These are phyloP conservation scores for Sarcophaga caerulescens DNA, from an alignment of 2,888 invertebrate species.

Conservation along the genomic window DNA sequence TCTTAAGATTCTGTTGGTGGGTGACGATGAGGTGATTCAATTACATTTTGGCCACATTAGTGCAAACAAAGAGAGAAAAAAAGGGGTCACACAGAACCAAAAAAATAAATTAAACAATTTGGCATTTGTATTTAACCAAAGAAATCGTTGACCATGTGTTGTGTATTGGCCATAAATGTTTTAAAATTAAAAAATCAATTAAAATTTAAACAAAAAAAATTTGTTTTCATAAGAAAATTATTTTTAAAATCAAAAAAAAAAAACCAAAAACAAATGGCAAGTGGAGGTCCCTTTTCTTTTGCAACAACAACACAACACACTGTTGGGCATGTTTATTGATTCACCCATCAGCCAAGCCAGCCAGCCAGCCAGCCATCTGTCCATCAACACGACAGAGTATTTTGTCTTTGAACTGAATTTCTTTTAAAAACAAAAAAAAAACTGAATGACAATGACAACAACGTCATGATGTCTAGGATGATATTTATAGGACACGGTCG, in stretches of 20 bases:
- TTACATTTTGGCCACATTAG: background rate
- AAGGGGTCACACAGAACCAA: background rate
- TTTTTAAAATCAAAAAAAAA: conserved; percentile 5
- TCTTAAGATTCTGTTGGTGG: conserved; percentile 12
- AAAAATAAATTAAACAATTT: no score
- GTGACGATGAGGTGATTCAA: background rate
- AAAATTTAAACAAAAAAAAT: background rate
- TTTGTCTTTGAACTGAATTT: no score
- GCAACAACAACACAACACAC: background rate
- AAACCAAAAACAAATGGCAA: background rate
- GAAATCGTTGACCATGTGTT: no score
- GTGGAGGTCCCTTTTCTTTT: conserved; percentile 21
- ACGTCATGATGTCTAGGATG: conserved; percentile 60
- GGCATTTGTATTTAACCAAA: no score
- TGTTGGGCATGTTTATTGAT: conserved; percentile 27
- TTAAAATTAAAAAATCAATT: background rate
- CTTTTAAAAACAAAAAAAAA: no score
- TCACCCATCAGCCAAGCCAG: conserved; percentile 39
- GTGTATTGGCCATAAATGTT: no score
- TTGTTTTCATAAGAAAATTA: conserved; percentile 34
- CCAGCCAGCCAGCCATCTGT: no score
- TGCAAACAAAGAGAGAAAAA: background rate
- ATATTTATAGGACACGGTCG: conserved; percentile 59
- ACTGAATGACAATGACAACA: background rate
- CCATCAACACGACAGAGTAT: no score